Base-by-base conservation (phyloP, 2,113 vertebrate genomes). In the Anthoscopus minutus region DNA sequence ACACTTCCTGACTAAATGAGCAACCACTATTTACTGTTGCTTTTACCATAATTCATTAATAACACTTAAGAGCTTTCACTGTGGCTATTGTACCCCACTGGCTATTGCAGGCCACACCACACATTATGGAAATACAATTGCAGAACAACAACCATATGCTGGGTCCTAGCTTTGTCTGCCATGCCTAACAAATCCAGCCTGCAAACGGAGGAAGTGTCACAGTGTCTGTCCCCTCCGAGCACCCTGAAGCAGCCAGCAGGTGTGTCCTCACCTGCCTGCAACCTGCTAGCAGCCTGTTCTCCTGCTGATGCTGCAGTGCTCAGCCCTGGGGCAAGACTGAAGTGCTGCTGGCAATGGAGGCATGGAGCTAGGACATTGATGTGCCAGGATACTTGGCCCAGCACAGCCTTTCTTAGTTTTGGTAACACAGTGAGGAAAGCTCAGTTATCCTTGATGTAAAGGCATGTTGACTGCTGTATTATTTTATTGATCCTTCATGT, bases 1-100 rank as follows among this genome's bases (percentile, higher is more conserved):
- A 92, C 50, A 82, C 17, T 80, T 82, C 30, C 51, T n/a, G 45
- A 44, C 50, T 86, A 37, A 92, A 92, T 77, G 85, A 95, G 19
- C 50, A 70, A 23, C 54, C 58, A 77, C 28, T 76, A 0, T 92
- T 86, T 91, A 54, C 30, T 73, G 24, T 80, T 77, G 50, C 42
- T 79, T 91, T 91, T 80, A 31, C 37, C 38, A 51, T 58, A 50
- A 72, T 89, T 79, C 2, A 1, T 81, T 89, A 85, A 54, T 80
- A 62, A 80, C 61, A 11, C 8, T 44, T 35, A 66, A 80, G 38
- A 88, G 11, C n/a, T 48, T 56, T 83, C 61, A 48, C 33, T 81
- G 7, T 74, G 67, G n/a, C n/a, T n/a, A 70, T 71, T 72, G 48
- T 44, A 60, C 21, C 25, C 45, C n/a, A 13, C 48, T 58, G 84